Evolutionary conservation across 2,888 invertebrate genomes (phyloP).

Genomic region (Dexiosoma caninum): DNA sequence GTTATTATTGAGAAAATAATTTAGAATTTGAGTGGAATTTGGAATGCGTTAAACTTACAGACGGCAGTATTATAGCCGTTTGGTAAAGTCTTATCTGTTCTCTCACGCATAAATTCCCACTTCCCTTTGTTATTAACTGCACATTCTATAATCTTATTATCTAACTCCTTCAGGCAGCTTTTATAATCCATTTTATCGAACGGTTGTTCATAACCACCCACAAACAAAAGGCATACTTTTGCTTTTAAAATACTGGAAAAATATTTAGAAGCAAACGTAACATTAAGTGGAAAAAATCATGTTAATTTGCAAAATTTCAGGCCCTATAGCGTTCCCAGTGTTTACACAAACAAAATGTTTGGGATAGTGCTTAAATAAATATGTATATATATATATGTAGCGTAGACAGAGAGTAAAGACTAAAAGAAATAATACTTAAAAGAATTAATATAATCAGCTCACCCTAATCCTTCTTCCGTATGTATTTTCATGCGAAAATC

Average conservation of each 20-base stretch:
- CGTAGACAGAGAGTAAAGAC: too few species aligned
- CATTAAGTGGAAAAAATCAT: too few species aligned
- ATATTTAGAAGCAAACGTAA: too few species aligned
- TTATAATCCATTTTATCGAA: slow-evolving; percentile 88
- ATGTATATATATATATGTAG: too few species aligned
- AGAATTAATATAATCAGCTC: slow-evolving; percentile 69
- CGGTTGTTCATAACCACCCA: slow-evolving; percentile 84
- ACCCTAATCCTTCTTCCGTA: slow-evolving; percentile 86
- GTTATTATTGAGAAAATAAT: not conserved
- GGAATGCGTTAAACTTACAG: slow-evolving; percentile 46
- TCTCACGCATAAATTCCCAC: slow-evolving; percentile 96
- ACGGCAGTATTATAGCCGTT: slow-evolving; percentile 91
- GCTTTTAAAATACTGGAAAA: slow-evolving; percentile 81
- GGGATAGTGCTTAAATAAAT: too few species aligned
- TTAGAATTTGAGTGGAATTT: not conserved
- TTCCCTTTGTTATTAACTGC: slow-evolving; percentile 84
- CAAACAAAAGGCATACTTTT: slow-evolving; percentile 87
- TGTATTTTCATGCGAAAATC: slow-evolving; percentile 94
- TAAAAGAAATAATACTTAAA: too few species aligned
- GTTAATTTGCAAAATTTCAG: too few species aligned
- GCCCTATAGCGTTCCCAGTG: too few species aligned
- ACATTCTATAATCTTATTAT: slow-evolving; percentile 98
- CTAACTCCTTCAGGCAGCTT: slow-evolving; percentile 83
- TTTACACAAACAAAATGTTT: too few species aligned
- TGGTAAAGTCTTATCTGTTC: slow-evolving; percentile 97